Evolutionary conservation across 1,140 invertebrate species (phyloP), one percentile per base, ranked within the genome.

Genomic region (Camponotus vicinus): DNA sequence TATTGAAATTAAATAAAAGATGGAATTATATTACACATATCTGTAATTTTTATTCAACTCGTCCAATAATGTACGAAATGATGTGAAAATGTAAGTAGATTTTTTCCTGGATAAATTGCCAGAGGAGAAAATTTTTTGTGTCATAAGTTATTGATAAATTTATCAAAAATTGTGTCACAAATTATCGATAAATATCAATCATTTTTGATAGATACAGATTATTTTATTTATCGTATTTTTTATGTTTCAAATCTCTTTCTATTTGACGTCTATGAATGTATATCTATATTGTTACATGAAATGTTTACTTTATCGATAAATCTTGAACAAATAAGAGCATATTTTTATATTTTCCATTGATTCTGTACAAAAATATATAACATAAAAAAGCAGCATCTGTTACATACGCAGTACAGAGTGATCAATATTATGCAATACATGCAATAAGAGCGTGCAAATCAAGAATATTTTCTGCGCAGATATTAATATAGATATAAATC

Each of bases 401-500:
- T 79, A n/a, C 52, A 61, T 66, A 78, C n/a, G 45, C 5, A 18
- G 57, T 57, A 55, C 13, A 4, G 9, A 70, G 2, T 37, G 8
- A 57, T 80, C 78, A 57, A 59, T 71, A 80, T 59, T 71, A 34
- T 21, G 13, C 34, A 52, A 52, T 5, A 52, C 13, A 52, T 52
- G 49, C 3, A 52, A 52, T 52, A 52, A 52, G 27, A 27, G 49
- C 15, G 49, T 18, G 13, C 15, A 52, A 57, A 80, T 80, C 21
- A 52, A 57, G n/a, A 70, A 32, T 37, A 40, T 73, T 57, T 55
- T 13, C 11, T 55, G 49, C 45, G 67, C 27, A 82, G 40, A 63
- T 75, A 73, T 63, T 83, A 73, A 83, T 83, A 73, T 45, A 45
- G 18, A 82, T 71, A 73, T 83, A 83, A 83, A 80, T 57, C 66